Evolutionary conservation across 1,140 invertebrate species (phyloP), one percentile per base, ranked within the genome.

Genomic region (Caenorhabditis remanei): DNA sequence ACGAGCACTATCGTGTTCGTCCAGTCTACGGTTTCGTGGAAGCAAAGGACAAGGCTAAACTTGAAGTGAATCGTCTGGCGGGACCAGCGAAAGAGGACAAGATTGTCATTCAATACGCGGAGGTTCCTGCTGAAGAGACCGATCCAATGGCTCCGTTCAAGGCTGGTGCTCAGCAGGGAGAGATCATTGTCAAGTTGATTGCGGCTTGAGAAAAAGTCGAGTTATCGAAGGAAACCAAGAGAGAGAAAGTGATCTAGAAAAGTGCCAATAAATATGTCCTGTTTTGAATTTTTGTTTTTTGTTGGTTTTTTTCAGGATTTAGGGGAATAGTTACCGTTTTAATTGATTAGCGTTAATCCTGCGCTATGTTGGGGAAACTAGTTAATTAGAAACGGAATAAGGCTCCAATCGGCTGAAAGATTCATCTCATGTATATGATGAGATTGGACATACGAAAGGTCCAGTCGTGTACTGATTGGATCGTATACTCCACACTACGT

Each of bases 11-110:
- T 21, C 53, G 82, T 21, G 82, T 84, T 43, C 82, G 82, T 61
- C 82, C 82, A 7, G 58, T 84, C 21, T 84, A 84, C 24, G 82
- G 82, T 7, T 84, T 84, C 55, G 43, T 84, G 9, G 82, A 84
- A 9, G 87, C 90, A 19, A 86, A 91, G 63, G 85, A 63, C 50
- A 86, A 85, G 79, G 71, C 84, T 4, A 41, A 88, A 21, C 32
- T 90, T 41, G 90, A 91, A 63, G 87, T 90, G 63, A 88, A 85
- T 46, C 90, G 90, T 53, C 46, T 89, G 14, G 21, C 53, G n/a
- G 90, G 90, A 55, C 90, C 90, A 19, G 43, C 90, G 9, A 91
- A 90, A 58, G 90, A 90, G 61, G 90, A 90, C 83, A 90, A 90
- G 63, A 71, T 90, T 50, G 90, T 90, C 24, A 83, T 90, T 50